Evolutionary conservation across 2,797 vertebrate genomes (phyloP).

Genomic region (Smutsia gigantea): DNA sequence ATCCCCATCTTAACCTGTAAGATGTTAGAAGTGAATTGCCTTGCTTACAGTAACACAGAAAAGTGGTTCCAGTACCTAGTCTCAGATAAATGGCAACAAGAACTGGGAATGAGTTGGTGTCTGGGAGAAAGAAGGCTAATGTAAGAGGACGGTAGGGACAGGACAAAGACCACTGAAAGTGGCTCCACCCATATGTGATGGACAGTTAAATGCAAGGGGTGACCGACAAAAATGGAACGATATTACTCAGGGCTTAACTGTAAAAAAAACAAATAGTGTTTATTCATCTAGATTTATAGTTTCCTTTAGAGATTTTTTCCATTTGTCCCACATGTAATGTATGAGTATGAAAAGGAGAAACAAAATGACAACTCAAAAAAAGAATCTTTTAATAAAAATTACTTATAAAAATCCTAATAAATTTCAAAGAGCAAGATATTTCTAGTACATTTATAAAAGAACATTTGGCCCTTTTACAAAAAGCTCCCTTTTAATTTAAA

Average conservation of each 20-base stretch:
- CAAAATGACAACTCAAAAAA: constrained; percentile 66
- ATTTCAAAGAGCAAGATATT: constrained; percentile 79
- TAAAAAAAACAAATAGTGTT: not conserved
- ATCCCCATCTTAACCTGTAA: not conserved
- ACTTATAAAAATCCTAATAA: constrained; percentile 82
- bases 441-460: constrained; percentile 81
- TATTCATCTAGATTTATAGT: not conserved
- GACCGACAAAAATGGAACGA: not conserved
- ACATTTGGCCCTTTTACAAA: constrained; percentile 83
- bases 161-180: not conserved
- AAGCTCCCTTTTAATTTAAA: constrained; percentile 82
- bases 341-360: not conserved
- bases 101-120: not conserved
- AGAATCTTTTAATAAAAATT: constrained; percentile 85
- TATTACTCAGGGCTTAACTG: not conserved
- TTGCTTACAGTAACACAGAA: not conserved
- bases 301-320: not conserved
- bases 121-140: not conserved
- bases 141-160: rapidly evolving
- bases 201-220: too few species aligned
- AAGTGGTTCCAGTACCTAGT: not conserved
- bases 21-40: not conserved
- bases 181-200: not conserved
- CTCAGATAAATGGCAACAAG: not conserved
- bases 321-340: not conserved